These are phyloP conservation scores for Chloroclysta siterata DNA, from an alignment of 2,888 invertebrate genomes.

Conservation along the genomic window DNA sequence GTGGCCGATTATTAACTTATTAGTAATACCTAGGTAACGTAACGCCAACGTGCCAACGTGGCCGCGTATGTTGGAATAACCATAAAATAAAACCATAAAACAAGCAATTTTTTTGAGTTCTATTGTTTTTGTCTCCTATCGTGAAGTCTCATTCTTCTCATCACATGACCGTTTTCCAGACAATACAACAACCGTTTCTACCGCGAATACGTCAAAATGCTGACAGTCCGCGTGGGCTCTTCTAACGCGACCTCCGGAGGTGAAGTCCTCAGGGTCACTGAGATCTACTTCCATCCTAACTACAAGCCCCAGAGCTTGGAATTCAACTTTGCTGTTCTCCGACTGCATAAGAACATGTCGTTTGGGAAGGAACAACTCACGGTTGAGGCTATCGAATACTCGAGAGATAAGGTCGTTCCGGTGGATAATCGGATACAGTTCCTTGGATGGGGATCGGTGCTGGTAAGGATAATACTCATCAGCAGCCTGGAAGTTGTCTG, in stretches of 20 bases:
- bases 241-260: slow-evolving; percentile 72
- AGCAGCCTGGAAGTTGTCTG: not conserved
- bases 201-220: slow-evolving; percentile 77
- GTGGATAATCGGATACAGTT: slow-evolving; percentile 64
- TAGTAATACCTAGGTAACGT: no score
- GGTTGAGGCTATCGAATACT: slow-evolving; percentile 52
- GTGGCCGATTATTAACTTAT: no score
- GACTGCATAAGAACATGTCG: slow-evolving; percentile 65
- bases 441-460: slow-evolving; percentile 76
- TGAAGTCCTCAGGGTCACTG: slow-evolving; percentile 59
- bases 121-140: no score
- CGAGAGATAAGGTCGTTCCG: slow-evolving; percentile 55
- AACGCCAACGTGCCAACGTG: no score
- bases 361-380: slow-evolving; percentile 43
- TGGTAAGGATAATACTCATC: slow-evolving; percentile 56
- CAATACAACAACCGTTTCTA: slow-evolving; percentile 80
- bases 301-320: slow-evolving; percentile 73
- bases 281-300: slow-evolving; percentile 78
- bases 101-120: no score
- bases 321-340: slow-evolving; percentile 71
- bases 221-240: slow-evolving; percentile 71
- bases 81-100: no score
- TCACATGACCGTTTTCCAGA: slow-evolving; percentile 52
- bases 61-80: no score
- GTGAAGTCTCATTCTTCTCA: no score